phyloP scores from a whole-genome alignment of 2,797 vertebrate species.

The Aplochiton taeniatus region DNA sequence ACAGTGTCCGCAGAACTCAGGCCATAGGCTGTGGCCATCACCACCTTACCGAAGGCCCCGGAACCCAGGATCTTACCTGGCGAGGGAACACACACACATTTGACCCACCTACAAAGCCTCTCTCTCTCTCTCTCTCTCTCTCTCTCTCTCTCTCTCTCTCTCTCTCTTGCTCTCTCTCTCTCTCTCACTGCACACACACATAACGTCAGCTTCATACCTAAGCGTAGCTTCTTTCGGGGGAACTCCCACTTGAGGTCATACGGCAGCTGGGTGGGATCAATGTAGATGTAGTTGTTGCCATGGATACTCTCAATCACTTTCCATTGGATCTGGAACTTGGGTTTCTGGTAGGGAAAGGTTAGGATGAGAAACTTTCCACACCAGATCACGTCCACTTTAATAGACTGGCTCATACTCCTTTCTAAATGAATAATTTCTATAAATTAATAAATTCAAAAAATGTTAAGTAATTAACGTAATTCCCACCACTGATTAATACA shows the following conservation, averaged over 20 bases:
- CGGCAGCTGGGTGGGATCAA: conserved; percentile 95
- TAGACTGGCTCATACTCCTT: no score
- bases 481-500: no score
- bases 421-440: no score
- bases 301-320: conserved; percentile 98
- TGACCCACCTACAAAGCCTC: no score
- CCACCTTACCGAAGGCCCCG: conserved; percentile 95
- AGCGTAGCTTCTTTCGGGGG: conserved; percentile 92
- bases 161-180: not conserved
- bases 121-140: no score
- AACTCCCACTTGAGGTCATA: conserved; percentile 99
- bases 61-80: conserved; percentile 92
- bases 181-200: not conserved
- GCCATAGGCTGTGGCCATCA: conserved; percentile 93
- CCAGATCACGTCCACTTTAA: no score
- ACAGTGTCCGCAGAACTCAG: conserved; percentile 88
- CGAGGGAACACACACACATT: conserved; percentile 24
- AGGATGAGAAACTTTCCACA: not conserved
- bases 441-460: no score
- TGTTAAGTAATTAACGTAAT: no score
- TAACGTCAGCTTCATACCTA: conserved; percentile 77
- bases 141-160: no score
- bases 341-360: conserved; percentile 79
- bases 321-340: conserved; percentile 99
- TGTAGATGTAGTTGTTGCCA: conserved; percentile 98